These are phyloP conservation scores for Mohoua ochrocephala DNA, from an alignment of 2,113 vertebrate genomes.

Conservation along the genomic window DNA sequence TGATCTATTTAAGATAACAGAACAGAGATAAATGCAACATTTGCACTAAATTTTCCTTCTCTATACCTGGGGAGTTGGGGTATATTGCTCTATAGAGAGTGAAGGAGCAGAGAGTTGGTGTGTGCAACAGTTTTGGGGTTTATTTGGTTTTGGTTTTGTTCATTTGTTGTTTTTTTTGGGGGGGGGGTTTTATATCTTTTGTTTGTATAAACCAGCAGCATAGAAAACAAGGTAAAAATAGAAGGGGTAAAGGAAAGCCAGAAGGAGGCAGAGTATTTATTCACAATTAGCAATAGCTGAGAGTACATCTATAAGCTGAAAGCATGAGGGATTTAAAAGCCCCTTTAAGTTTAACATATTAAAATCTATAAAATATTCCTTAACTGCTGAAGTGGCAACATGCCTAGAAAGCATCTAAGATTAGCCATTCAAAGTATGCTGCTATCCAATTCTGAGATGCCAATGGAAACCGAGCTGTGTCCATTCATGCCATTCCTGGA, in stretches of 20 bases:
- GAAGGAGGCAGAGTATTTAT: neutral
- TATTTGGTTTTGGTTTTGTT: neutral
- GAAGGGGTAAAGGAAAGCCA: neutral
- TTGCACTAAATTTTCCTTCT: neutral
- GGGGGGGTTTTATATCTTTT: neutral
- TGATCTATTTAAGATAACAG: neutral
- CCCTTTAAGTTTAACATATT: neutral
- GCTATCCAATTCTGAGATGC: neutral
- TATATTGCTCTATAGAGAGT: neutral
- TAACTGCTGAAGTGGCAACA: neutral
- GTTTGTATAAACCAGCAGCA: neutral
- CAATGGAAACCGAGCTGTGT: neutral
- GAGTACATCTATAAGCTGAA: neutral
- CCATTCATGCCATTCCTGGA: neutral
- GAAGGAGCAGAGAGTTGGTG: neutral
- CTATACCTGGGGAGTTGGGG: accelerated
- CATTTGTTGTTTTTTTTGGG: too few species aligned
- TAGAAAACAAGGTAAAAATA: neutral
- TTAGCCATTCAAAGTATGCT: neutral
- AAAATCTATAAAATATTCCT: neutral
- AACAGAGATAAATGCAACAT: neutral
- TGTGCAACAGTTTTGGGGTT: neutral
- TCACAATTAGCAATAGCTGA: neutral
- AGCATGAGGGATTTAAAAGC: neutral
- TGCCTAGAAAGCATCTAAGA: neutral